phyloP scores from a whole-genome alignment of 2,797 vertebrate species.

The Cyprinodon diabolis region DNA sequence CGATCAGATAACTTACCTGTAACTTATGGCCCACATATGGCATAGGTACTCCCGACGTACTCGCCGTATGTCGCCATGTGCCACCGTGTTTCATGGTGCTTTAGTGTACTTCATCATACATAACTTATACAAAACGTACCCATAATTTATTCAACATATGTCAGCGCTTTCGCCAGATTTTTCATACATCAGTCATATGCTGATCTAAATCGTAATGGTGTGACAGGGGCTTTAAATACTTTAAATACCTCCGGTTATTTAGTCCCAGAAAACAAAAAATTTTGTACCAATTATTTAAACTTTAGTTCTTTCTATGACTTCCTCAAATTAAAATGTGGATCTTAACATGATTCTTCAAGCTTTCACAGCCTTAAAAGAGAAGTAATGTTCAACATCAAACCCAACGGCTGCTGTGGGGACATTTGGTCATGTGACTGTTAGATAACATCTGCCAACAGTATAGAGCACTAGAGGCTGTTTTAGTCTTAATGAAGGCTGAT shows the following conservation, averaged over 20 bases:
- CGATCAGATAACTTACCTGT: too few species aligned
- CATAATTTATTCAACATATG: too few species aligned
- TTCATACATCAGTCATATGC: too few species aligned
- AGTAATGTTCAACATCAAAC: background rate
- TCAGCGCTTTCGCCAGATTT: too few species aligned
- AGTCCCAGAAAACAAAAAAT: background rate
- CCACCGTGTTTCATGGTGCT: too few species aligned
- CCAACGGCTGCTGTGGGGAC: background rate
- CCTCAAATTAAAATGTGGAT: background rate
- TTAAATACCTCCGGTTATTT: background rate
- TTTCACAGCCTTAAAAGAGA: background rate
- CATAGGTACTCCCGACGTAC: too few species aligned
- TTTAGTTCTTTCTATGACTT: background rate
- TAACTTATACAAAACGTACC: too few species aligned
- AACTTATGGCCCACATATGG: too few species aligned
- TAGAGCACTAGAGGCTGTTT: background rate
- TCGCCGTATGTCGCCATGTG: too few species aligned
- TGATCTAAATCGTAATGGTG: too few species aligned
- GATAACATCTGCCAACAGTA: background rate
- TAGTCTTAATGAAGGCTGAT: background rate
- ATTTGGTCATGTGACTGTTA: background rate
- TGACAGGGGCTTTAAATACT: too few species aligned
- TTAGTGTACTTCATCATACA: too few species aligned
- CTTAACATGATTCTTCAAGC: background rate
- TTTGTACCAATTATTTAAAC: background rate